Conservation (phyloP, 2,888 invertebrate species). For the Timema podura region DNA sequence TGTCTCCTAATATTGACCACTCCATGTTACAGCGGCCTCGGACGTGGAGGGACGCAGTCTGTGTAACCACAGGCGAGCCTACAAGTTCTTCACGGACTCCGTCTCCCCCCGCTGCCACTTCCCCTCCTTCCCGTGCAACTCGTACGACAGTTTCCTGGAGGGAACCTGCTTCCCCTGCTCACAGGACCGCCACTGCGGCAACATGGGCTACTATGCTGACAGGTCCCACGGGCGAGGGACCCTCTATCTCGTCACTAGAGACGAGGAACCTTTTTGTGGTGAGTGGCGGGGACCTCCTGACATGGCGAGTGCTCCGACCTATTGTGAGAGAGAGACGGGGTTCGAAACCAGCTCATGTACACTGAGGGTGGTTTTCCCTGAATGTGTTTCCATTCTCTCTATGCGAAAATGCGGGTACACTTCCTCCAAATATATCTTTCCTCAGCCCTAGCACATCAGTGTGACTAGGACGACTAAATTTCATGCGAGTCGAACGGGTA, state of each 20-base stretch:
- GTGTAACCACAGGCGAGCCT: slow-evolving; percentile 90
- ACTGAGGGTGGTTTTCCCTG: too few relatives aligned
- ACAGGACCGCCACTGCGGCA: slow-evolving; percentile 62
- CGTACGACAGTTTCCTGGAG: slow-evolving; percentile 77
- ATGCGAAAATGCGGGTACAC: too few relatives aligned
- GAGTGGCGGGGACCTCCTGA: not conserved
- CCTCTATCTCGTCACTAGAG: slow-evolving; percentile 82
- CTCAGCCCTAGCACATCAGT: too few relatives aligned
- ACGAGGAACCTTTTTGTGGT: slow-evolving; percentile 91
- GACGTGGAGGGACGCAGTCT: slow-evolving; percentile 80
- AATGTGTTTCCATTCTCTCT: too few relatives aligned
- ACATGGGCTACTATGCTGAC: slow-evolving; percentile 93
- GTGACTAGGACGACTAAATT: too few relatives aligned
- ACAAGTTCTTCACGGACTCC: slow-evolving; percentile 92
- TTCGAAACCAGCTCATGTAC: too few relatives aligned
- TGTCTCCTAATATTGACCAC: slow-evolving; percentile 31
- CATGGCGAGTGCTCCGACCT: too few relatives aligned
- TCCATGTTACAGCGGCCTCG: slow-evolving; percentile 52
- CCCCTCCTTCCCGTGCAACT: slow-evolving; percentile 82
- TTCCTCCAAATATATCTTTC: too few relatives aligned
- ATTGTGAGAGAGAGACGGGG: too few relatives aligned
- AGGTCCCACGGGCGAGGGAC: slow-evolving; percentile 70
- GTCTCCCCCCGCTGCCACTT: slow-evolving; percentile 88
- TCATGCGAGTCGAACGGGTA: too few relatives aligned
- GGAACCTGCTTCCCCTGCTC: slow-evolving; percentile 73